These are phyloP conservation scores for Takifugu bimaculatus DNA, from an alignment of 2,113 vertebrate species.

Conservation along the genomic window DNA sequence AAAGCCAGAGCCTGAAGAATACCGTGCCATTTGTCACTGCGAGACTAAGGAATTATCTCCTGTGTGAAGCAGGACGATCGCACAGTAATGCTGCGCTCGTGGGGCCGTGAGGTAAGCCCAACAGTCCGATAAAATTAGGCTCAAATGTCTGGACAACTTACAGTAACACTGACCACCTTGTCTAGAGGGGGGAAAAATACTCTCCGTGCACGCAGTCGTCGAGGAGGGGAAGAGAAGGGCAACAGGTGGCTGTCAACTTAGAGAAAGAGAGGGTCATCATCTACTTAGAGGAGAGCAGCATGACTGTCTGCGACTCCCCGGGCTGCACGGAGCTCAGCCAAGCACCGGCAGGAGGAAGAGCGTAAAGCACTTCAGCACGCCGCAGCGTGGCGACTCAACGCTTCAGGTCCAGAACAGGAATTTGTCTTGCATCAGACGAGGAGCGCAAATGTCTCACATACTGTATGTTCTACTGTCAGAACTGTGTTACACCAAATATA, in stretches of 20 bases:
- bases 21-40: constrained; percentile 30
- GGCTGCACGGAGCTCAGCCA: constrained; percentile 49
- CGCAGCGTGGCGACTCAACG: constrained; percentile 5
- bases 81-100: constrained; percentile 43
- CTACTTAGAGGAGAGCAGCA: constrained; percentile 46
- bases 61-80: constrained; percentile 34
- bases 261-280: constrained; percentile 55
- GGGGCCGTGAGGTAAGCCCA: constrained; percentile 47
- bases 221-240: constrained; percentile 35
- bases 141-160: constrained; percentile 62
- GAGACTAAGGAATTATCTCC: constrained; percentile 46
- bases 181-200: constrained; percentile 29
- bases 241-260: constrained; percentile 71
- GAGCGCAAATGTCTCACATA: background rate
- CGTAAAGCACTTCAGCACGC: constrained; percentile 27
- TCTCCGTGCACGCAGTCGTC: constrained; percentile 29
- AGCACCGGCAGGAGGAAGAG: constrained; percentile 40
- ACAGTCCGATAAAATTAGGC: constrained; percentile 63
- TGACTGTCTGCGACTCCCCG: constrained; percentile 38
- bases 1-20: constrained; percentile 19
- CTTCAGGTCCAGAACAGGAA: constrained; percentile 6
- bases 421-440: background rate
- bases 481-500: too few relatives aligned
- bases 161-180: constrained; percentile 54
- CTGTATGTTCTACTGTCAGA: background rate